Evolutionary conservation across 92 coral and sea anemone species (phyloP), one percentile per base, ranked within the genome.

Genomic region (Porites lobata): DNA sequence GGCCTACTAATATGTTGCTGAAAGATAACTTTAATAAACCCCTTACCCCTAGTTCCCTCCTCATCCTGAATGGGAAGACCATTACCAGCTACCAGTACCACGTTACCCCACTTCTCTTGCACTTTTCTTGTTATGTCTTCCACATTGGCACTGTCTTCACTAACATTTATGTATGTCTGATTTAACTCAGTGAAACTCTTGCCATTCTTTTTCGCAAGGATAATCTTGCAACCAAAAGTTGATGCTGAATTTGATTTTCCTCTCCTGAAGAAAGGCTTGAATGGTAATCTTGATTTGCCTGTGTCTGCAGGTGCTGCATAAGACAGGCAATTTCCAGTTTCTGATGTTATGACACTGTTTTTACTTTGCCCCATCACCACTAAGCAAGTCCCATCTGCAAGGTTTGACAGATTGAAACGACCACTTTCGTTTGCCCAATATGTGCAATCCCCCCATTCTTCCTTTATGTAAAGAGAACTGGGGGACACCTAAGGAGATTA

Each of bases 371-470:
- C 38, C 72, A 67, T 67, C 13, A 67, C 50, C 72, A 67, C 22
- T 67, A 87, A 58, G 75, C 74, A 43, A 5, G 86, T 61, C 13
- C 76, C 79, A 73, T 6, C 54, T 20, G 47, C 43, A 6, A 80
- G 6, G 5, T 14, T 58, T 14, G 90, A 14, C 1, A 87, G 51
- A 52, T 87, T 74, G 50, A 87, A 87, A 1, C 66, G 73, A 7
- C 88, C 92, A 76, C 50, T 69, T 4, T 89, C 92, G 54, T 57
- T 24, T 22, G 89, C 89, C 89, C 86, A 90, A 19, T 56, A 73
- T 24, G 92, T 73, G 4, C 7, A 14, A 54, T 90, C 92, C 8
- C 80, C 82, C 92, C 92, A 90, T 18, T 89, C 92, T 64, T 90
- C 89, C 54, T 84, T 90, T 8, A 90, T 51, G 58, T 77, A 90